These are phyloP conservation scores for Hippopotamus amphibius DNA, from an alignment of 2,113 vertebrate genomes.

Conservation along the genomic window DNA sequence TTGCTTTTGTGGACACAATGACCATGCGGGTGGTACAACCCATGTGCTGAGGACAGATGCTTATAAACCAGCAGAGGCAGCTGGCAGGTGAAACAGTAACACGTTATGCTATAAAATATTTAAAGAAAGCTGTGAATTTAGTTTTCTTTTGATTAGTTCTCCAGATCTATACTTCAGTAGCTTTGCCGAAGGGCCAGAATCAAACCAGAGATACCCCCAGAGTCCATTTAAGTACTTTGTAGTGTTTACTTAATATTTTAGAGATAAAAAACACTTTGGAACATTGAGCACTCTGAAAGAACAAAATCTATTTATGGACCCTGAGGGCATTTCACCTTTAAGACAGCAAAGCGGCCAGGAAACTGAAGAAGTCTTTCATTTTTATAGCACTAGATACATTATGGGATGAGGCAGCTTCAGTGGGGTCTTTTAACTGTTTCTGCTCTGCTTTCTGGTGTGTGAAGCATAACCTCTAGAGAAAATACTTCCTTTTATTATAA, in stretches of 20 bases:
- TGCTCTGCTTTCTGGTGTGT: background rate
- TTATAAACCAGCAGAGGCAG: background rate
- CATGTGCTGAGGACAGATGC: background rate
- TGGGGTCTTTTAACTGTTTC: slow-evolving; percentile 51
- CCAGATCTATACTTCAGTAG: slow-evolving; percentile 26
- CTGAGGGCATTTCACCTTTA: slow-evolving; percentile 73
- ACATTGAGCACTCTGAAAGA: slow-evolving; percentile 51
- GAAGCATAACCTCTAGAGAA: background rate
- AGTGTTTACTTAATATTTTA: slow-evolving; percentile 79
- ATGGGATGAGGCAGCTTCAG: background rate
- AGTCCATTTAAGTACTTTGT: slow-evolving; percentile 48
- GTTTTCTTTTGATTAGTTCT: slow-evolving; percentile 70
- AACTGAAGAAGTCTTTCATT: slow-evolving; percentile 63
- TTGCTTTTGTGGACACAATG: background rate
- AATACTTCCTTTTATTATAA: background rate
- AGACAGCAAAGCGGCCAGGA: slow-evolving; percentile 20
- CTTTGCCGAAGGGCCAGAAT: slow-evolving; percentile 57
- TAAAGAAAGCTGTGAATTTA: slow-evolving; percentile 67
- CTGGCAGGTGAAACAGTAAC: background rate
- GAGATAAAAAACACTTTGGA: slow-evolving; percentile 68
- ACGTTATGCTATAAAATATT: slow-evolving; percentile 28
- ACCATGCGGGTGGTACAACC: background rate
- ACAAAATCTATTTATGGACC: slow-evolving; percentile 70
- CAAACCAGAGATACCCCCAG: slow-evolving; percentile 30
- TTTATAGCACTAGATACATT: slow-evolving; percentile 58